These are phyloP conservation scores for Esox masquinongy DNA, from an alignment of 2,797 vertebrate species.

Conservation along the genomic window DNA sequence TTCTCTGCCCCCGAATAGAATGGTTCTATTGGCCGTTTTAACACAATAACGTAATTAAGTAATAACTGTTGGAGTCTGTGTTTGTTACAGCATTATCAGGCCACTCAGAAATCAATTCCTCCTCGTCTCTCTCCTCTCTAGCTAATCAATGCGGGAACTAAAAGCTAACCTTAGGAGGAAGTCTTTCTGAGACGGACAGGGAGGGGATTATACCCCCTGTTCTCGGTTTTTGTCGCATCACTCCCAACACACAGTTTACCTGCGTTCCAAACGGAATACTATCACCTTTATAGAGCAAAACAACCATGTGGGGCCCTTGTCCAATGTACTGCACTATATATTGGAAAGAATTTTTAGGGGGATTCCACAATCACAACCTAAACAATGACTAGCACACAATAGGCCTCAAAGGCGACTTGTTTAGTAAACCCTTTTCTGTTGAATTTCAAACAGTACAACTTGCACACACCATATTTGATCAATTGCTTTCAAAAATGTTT, in stretches of 20 bases:
- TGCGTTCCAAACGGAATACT: not conserved
- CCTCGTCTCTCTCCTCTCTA: slow-evolving; percentile 15
- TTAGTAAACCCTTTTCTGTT: slow-evolving; percentile 30
- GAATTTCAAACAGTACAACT: slow-evolving; percentile 20
- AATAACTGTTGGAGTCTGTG: slow-evolving; percentile 28
- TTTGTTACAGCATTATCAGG: slow-evolving; percentile 11
- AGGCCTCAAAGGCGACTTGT: slow-evolving; percentile 7
- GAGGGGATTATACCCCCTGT: not conserved
- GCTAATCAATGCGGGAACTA: slow-evolving; percentile 23
- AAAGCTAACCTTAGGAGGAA: slow-evolving; percentile 15
- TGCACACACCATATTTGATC: slow-evolving; percentile 15
- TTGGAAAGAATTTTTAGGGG: not conserved
- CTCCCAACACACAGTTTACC: not conserved
- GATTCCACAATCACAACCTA: not conserved
- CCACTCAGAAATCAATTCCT: slow-evolving; percentile 7
- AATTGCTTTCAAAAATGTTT: not conserved
- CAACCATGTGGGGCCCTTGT: too few relatives aligned
- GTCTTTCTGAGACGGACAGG: not conserved
- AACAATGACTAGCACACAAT: not conserved
- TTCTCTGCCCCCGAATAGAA: not conserved
- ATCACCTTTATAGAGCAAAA: not conserved
- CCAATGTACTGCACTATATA: too few relatives aligned
- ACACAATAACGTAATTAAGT: not conserved
- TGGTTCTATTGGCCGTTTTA: not conserved
- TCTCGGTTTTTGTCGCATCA: too few relatives aligned